Conservation (phyloP, 2,888 invertebrate species). For the Agrochola lota region DNA sequence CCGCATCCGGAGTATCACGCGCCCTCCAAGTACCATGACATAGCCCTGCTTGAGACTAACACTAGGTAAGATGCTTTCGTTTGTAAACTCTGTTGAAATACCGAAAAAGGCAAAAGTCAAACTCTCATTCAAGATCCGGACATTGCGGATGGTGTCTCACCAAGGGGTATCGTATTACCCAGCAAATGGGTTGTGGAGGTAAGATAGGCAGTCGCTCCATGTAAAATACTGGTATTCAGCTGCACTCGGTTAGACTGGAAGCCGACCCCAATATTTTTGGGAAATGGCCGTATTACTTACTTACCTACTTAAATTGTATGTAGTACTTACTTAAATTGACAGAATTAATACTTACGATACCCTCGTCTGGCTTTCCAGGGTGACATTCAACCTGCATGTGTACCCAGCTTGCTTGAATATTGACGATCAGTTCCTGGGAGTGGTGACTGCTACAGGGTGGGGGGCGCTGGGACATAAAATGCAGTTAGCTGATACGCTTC, state of each 20-base stretch:
- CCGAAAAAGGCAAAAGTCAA: neutral
- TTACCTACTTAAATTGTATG: too few species aligned
- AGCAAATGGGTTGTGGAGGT: neutral
- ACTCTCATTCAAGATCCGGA: neutral
- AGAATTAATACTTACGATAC: neutral
- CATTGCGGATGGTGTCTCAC: too few species aligned
- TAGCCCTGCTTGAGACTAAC: constrained; percentile 69
- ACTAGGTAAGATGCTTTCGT: constrained; percentile 24
- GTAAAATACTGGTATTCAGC: too few species aligned
- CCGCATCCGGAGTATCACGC: constrained; percentile 72
- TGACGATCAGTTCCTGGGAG: constrained; percentile 49
- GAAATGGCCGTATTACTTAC: too few species aligned
- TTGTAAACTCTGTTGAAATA: neutral
- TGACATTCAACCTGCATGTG: constrained; percentile 42
- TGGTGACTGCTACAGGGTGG: constrained; percentile 59
- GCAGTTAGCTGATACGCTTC: constrained; percentile 46
- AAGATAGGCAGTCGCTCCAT: too few species aligned
- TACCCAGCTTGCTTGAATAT: constrained; percentile 58
- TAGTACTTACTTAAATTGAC: too few species aligned
- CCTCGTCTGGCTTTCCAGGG: constrained; percentile 16
- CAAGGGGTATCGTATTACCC: neutral
- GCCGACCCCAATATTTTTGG: too few species aligned
- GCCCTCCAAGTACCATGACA: constrained; percentile 65
- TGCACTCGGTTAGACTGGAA: too few species aligned
- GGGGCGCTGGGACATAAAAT: constrained; percentile 56